Percentiles rank a stretch among this genome's conserved stretches.
phyloP scores from a whole-genome alignment of 2,888 invertebrate species.

The Harpalus rufipes region DNA sequence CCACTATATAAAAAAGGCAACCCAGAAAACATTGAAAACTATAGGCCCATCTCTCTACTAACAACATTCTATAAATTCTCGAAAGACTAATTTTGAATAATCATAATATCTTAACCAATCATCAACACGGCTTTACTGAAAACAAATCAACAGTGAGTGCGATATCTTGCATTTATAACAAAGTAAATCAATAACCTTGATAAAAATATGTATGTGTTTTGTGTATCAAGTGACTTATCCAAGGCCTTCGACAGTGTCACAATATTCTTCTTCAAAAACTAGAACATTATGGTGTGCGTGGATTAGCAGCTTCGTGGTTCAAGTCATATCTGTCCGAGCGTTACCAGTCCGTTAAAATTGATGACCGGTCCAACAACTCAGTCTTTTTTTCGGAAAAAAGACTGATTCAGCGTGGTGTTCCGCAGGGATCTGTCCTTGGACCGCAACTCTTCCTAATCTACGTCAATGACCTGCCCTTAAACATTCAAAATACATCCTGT shows the following conservation, averaged over 20 bases:
- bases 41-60: neutral
- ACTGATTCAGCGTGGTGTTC: too few relatives aligned
- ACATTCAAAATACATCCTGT: too few relatives aligned
- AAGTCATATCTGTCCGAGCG: too few relatives aligned
- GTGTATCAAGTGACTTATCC: neutral
- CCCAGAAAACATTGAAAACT: neutral
- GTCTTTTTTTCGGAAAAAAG: too few relatives aligned
- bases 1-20: slow-evolving; percentile 4
- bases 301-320: too few relatives aligned
- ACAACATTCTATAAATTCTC: neutral
- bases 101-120: neutral
- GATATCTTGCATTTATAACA: neutral
- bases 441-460: too few relatives aligned
- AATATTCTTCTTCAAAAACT: neutral
- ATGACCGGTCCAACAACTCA: too few relatives aligned
- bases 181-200: neutral
- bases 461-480: too few relatives aligned
- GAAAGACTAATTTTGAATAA: neutral
- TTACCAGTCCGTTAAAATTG: too few relatives aligned
- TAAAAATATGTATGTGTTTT: neutral
- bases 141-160: neutral
- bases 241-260: neutral
- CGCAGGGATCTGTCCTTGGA: too few relatives aligned
- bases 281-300: too few relatives aligned
- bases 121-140: neutral